A percentile compares a stretch with the other conserved stretches of the same genome.
Conservation (phyloP, 1,140 invertebrate species). For the Drosophila busckii region DNA sequence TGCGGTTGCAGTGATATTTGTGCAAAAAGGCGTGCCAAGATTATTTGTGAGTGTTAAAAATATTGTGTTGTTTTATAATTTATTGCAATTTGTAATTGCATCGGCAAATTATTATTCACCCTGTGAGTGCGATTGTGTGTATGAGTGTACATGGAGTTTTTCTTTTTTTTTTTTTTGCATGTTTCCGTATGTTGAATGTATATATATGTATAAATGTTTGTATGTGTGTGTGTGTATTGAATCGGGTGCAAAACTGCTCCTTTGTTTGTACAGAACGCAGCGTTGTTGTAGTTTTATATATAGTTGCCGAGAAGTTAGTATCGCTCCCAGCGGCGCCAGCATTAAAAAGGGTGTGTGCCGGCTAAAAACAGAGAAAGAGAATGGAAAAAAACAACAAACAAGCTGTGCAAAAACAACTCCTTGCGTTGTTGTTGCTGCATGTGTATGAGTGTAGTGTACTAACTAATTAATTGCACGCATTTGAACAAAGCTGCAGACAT, state of each 20-base stretch:
- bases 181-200: constrained; percentile 15
- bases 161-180: constrained; percentile 29
- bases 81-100: constrained; percentile 15
- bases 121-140: constrained; percentile 10
- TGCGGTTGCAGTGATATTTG: constrained; percentile 29
- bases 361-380: constrained; percentile 4
- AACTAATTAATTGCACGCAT: constrained; percentile 63
- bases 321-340: constrained; percentile 49
- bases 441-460: too few relatives aligned
- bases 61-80: constrained; percentile 7
- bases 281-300: constrained; percentile 35
- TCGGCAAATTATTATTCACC: constrained; percentile 16
- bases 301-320: constrained; percentile 37
- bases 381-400: constrained; percentile 24
- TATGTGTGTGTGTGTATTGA: constrained; percentile 24
- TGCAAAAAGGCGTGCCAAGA: constrained; percentile 32
- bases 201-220: constrained; percentile 17
- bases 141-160: constrained; percentile 27
- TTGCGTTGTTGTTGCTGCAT: too few relatives aligned
- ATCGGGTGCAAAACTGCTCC: constrained; percentile 60
- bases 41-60: constrained; percentile 30
- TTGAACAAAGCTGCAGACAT: constrained; percentile 35
- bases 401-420: constrained; percentile 21
- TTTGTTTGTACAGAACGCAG: constrained; percentile 66
- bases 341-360: constrained; percentile 60